A percentile compares a stretch with the other conserved stretches of the same genome.
phyloP scores from a whole-genome alignment of 2,888 invertebrate species.

The Nebria brevicollis region DNA sequence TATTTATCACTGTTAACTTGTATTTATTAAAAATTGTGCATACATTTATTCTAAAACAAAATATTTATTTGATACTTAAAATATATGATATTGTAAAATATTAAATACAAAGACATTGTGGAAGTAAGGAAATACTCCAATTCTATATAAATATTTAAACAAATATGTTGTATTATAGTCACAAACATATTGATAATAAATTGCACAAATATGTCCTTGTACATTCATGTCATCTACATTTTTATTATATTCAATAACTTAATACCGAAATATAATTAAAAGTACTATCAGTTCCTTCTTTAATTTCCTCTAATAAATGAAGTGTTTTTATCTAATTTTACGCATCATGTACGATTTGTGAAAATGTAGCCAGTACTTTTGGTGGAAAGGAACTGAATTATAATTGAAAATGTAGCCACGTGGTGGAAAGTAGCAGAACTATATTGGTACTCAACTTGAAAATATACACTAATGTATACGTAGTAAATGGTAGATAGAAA shows the following conservation, averaged over 20 bases:
- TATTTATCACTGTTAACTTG: background rate
- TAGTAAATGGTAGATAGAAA: background rate
- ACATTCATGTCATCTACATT: constrained; percentile 45
- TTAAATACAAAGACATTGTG: constrained; percentile 35
- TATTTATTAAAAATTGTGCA: background rate
- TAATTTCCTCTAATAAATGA: background rate
- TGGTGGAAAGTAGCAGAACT: too few relatives aligned
- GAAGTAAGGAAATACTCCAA: constrained; percentile 47
- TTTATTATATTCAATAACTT: constrained; percentile 36
- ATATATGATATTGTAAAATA: constrained; percentile 20
- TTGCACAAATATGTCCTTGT: constrained; percentile 45
- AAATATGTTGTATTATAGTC: constrained; percentile 42
- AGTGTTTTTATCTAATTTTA: background rate
- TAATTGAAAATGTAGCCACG: background rate
- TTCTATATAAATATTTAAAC: constrained; percentile 42
- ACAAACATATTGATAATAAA: constrained; percentile 36
- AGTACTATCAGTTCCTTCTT: background rate
- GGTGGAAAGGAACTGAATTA: background rate
- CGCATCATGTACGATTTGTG: background rate
- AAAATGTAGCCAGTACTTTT: background rate
- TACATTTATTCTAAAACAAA: background rate
- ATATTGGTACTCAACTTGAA: background rate
- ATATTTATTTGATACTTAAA: constrained; percentile 7
- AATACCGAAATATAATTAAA: constrained; percentile 30
- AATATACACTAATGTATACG: background rate